A percentile compares a stretch with the other conserved stretches of the same genome.
Evolutionary conservation across 2,113 vertebrate species (phyloP).

Genomic region (Micromys minutus): DNA sequence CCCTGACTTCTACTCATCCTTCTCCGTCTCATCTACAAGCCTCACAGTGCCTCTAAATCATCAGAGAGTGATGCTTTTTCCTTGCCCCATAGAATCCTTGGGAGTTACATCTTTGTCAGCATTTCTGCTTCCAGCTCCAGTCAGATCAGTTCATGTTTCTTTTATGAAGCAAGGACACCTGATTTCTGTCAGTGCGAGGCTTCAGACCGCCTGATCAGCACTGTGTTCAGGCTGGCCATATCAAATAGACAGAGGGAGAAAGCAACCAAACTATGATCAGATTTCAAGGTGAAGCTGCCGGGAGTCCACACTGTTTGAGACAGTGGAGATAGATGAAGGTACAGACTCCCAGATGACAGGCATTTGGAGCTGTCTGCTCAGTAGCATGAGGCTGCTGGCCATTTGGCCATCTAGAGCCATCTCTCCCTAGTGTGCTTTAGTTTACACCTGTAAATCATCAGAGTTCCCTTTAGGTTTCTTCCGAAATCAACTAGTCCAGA

Average conservation of each 20-base stretch:
- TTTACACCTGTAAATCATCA: background rate
- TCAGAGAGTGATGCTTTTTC: slow-evolving; percentile 56
- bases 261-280: slow-evolving; percentile 78
- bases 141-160: slow-evolving; percentile 82
- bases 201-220: slow-evolving; percentile 81
- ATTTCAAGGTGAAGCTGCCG: slow-evolving; percentile 79
- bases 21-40: slow-evolving; percentile 61
- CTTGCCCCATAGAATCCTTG: slow-evolving; percentile 70
- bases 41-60: slow-evolving; percentile 66
- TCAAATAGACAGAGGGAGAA: slow-evolving; percentile 81
- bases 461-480: background rate
- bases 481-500: background rate
- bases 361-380: slow-evolving; percentile 68
- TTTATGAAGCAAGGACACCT: slow-evolving; percentile 84
- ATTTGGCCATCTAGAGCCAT: background rate
- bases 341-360: slow-evolving; percentile 68
- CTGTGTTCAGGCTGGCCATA: slow-evolving; percentile 76
- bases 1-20: slow-evolving; percentile 48
- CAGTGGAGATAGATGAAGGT: slow-evolving; percentile 72
- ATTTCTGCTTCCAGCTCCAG: slow-evolving; percentile 77
- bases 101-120: slow-evolving; percentile 79
- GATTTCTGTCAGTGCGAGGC: slow-evolving; percentile 83
- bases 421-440: background rate
- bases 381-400: slow-evolving; percentile 67
- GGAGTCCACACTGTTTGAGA: slow-evolving; percentile 72